Conservation (phyloP, 30 jellyfish, hydroid and myxozoan genomes). For the Calvadosia cruxmelitensis region DNA sequence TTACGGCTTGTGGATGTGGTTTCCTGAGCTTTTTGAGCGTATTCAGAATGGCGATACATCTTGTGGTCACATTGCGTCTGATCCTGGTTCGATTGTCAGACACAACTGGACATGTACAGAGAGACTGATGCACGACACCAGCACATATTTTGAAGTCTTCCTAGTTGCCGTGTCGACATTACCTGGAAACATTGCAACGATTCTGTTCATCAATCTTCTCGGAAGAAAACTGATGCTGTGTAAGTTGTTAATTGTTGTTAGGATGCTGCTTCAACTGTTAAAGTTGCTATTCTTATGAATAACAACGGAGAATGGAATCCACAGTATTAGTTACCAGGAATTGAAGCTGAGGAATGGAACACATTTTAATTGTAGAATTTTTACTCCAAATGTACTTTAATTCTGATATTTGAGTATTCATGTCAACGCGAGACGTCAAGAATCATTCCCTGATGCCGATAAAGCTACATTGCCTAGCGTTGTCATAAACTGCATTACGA, state of each 20-base stretch:
- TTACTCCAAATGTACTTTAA: too few species aligned
- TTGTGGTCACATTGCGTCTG: conserved; percentile 44
- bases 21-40: conserved; percentile 78
- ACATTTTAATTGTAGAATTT: too few species aligned
- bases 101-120: conserved; percentile 62
- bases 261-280: too few species aligned
- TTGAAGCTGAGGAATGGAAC: too few species aligned
- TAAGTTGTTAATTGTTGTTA: conserved; percentile 5
- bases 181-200: conserved; percentile 84
- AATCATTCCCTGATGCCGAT: too few species aligned
- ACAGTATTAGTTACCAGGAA: too few species aligned
- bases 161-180: conserved; percentile 84
- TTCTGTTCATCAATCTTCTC: conserved; percentile 38
- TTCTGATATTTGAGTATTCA: too few species aligned
- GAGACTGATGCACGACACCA: conserved; percentile 34
- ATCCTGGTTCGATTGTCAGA: conserved; percentile 17
- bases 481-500: too few species aligned
- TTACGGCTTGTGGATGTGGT: conserved; percentile 99
- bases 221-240: conserved; percentile 80
- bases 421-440: too few species aligned
- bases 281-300: too few species aligned
- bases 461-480: too few species aligned
- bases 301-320: too few species aligned
- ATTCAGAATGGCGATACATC: conserved; percentile 70
- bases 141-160: conserved; percentile 61